Evolutionary conservation across 2,113 vertebrate genomes (phyloP).

Genomic region (Lycocorax pyrrhopterus): DNA sequence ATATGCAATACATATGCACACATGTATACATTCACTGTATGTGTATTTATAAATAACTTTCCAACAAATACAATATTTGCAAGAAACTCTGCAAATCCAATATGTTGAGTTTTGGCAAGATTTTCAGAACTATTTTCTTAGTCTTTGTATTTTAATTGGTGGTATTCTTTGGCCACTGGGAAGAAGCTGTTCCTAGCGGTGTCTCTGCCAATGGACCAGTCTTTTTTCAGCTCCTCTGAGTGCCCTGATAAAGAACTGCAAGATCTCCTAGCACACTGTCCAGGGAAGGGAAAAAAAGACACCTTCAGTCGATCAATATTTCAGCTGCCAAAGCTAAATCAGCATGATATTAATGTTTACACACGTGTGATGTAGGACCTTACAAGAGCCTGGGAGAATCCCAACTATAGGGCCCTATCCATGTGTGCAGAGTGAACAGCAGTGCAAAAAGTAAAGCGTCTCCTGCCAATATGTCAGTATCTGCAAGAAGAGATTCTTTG

Average conservation of each 20-base stretch:
- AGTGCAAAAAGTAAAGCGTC: not conserved
- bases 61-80: not conserved
- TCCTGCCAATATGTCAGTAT: not conserved
- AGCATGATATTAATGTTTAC: not conserved
- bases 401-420: rapidly evolving
- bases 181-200: not conserved
- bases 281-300: not conserved
- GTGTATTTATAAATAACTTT: not conserved
- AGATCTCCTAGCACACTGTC: too few species aligned
- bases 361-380: not conserved
- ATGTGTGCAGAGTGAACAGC: not conserved
- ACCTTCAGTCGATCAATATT: not conserved
- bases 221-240: not conserved
- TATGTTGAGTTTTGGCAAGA: not conserved
- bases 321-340: not conserved
- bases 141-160: not conserved
- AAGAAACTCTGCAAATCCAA: not conserved
- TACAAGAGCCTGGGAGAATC: not conserved
- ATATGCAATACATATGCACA: not conserved
- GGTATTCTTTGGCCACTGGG: not conserved
- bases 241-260: not conserved
- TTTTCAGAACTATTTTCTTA: not conserved
- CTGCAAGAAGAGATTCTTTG: not conserved
- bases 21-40: not conserved
- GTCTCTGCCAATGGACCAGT: not conserved